A percentile compares a stretch with the other conserved stretches of the same genome.
phyloP scores from a whole-genome alignment of 2,113 vertebrate species.

The Athene cunicularia region DNA sequence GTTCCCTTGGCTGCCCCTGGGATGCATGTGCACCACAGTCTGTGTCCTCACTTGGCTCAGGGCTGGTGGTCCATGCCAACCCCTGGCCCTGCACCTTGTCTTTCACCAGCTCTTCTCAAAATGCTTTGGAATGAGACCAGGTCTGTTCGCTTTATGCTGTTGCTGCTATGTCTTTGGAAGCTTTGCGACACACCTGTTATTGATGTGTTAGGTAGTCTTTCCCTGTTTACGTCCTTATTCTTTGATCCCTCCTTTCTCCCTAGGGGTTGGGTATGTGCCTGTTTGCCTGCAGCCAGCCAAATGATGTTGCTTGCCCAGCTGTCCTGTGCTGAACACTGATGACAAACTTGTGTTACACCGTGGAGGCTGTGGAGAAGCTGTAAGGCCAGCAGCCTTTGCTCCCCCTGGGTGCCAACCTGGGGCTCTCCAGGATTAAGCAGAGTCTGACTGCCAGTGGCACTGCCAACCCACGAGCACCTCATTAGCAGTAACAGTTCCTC shows the following conservation, averaged over 20 bases:
- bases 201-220: not conserved
- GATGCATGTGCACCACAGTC: accelerated
- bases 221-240: not conserved
- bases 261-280: not conserved
- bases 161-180: not conserved
- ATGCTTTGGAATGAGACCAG: not conserved
- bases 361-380: not conserved
- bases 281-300: not conserved
- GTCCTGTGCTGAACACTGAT: not conserved
- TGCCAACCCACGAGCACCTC: not conserved
- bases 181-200: not conserved
- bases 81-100: accelerated
- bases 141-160: not conserved
- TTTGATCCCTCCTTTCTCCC: not conserved
- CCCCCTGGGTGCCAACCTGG: not conserved
- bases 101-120: not conserved
- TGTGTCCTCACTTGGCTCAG: not conserved
- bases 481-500: not conserved
- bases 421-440: not conserved
- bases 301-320: not conserved
- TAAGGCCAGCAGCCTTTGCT: not conserved
- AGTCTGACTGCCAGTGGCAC: not conserved
- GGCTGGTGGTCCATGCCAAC: not conserved
- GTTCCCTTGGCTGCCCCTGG: not conserved
- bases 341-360: not conserved